A percentile compares a stretch with the other conserved stretches of the same genome.
These are phyloP conservation scores for Polymixis flavicincta DNA, from an alignment of 2,888 invertebrate genomes.

Conservation along the genomic window DNA sequence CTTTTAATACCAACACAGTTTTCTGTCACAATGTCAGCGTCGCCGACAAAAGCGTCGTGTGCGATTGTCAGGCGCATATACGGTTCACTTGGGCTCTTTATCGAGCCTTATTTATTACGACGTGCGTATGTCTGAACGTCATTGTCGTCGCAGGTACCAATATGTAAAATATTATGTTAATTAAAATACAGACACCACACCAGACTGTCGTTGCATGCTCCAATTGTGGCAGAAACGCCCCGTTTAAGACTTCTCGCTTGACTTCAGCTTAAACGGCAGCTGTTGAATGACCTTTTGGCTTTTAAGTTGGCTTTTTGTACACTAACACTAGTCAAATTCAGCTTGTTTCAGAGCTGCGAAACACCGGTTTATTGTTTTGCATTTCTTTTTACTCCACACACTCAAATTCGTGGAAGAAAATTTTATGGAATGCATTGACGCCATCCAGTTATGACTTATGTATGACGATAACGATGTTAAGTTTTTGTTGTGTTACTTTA, in stretches of 20 bases:
- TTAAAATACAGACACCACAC: conserved; percentile 38
- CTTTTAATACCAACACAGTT: conserved; percentile 50
- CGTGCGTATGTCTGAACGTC: conserved; percentile 62
- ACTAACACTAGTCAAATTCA: neutral
- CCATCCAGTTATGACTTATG: conserved; percentile 18
- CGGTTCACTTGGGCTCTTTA: conserved; percentile 54
- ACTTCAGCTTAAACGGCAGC: conserved; percentile 30
- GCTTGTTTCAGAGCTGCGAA: conserved; percentile 1
- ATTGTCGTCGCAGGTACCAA: conserved; percentile 63
- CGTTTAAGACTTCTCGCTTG: conserved; percentile 28
- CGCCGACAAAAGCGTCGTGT: conserved; percentile 63
- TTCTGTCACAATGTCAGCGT: conserved; percentile 46
- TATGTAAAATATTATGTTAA: conserved; percentile 65
- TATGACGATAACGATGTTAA: conserved; percentile 16
- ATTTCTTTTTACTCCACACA: neutral
- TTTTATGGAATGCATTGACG: conserved; percentile 9
- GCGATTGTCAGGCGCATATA: conserved; percentile 69
- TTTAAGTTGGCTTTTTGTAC: conserved; percentile 3
- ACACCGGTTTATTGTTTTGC: neutral
- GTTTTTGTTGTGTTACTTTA: conserved; percentile 43
- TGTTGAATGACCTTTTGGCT: conserved; percentile 21
- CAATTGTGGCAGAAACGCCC: conserved; percentile 42
- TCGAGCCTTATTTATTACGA: conserved; percentile 56
- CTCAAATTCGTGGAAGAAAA: conserved; percentile 1
- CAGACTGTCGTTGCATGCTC: conserved; percentile 22